phyloP scores from a whole-genome alignment of 2,113 vertebrate species.

The Nipponia nippon region DNA sequence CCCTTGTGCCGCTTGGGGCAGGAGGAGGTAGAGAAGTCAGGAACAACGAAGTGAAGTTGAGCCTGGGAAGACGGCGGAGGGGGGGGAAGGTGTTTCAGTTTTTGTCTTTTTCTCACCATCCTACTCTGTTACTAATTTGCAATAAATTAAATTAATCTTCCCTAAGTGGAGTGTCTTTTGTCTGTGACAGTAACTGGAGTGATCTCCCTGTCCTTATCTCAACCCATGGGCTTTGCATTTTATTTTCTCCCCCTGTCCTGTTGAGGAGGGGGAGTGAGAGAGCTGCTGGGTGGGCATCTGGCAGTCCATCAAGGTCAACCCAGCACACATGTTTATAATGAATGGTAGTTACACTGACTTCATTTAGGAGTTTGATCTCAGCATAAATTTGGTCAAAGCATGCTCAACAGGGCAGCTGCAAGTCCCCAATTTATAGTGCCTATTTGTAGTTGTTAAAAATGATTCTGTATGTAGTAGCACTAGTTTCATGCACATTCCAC shows the following conservation, averaged over 20 bases:
- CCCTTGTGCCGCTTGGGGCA: rapidly evolving
- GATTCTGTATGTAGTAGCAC: background rate
- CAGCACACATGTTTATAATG: background rate
- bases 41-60: background rate
- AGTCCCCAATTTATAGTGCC: background rate
- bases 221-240: background rate
- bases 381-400: background rate
- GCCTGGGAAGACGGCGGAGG: background rate
- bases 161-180: background rate
- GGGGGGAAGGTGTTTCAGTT: background rate
- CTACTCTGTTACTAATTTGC: background rate
- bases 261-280: background rate
- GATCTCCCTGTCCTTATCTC: background rate
- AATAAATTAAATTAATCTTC: background rate
- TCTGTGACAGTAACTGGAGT: background rate
- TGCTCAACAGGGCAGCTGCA: background rate
- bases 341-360: background rate
- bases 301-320: background rate
- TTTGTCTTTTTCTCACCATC: background rate
- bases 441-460: background rate
- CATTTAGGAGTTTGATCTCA: background rate
- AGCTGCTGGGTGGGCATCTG: background rate
- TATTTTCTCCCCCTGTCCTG: background rate
- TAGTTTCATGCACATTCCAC: background rate
- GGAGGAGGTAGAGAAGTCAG: background rate